Base-by-base conservation (phyloP, 2,113 vertebrate genomes). In the Nycticorax nycticorax region DNA sequence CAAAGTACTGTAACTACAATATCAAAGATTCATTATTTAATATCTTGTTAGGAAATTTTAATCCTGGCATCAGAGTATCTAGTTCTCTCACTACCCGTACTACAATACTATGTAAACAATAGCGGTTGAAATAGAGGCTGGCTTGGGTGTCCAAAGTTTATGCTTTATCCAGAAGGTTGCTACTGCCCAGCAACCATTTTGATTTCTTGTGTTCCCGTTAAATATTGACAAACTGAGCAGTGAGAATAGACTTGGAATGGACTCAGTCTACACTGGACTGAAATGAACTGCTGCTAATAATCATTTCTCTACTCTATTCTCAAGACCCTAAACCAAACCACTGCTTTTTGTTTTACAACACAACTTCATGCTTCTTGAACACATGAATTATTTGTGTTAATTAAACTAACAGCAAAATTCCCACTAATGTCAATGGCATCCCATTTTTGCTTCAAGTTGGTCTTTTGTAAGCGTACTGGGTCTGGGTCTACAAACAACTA, bases 231-330 rank as follows among this genome's bases (percentile, higher is more conserved):
- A 22, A 33, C 0, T 1, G 6, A 82, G 24, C 10, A 17, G 21
- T 4, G 68, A 33, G 57, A 43, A 41, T 1, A 26, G 66, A 6
- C 48, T 45, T 23, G 39, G 57, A 26, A 16, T 17, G 15, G 30
- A 21, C 43, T 22, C 63, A 67, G 37, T 6, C 35, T 28, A 3
- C 8, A 4, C 22, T 15, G 28, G 35, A 67, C 28, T 35, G 28
- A 41, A 82, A 73, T 0, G 1, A 64, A 3, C 26, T 84, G 18
- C 48, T 68, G 35, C 45, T 73, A 87, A 87, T 39, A 39, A 39
- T 3, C 0, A 8, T 16, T 62, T 16, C 37, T 45, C 30, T 53
- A 13, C 22, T 53, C 52, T 67, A 0, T 15, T 48, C 35, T 24
- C 57, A n/a, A 43, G 13, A 48, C 14, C 26, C 30, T 81, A 39